Percentiles rank a stretch among this genome's conserved stretches.
These are phyloP conservation scores for Ophion costatus DNA, from an alignment of 2,888 invertebrate genomes.

Conservation along the genomic window DNA sequence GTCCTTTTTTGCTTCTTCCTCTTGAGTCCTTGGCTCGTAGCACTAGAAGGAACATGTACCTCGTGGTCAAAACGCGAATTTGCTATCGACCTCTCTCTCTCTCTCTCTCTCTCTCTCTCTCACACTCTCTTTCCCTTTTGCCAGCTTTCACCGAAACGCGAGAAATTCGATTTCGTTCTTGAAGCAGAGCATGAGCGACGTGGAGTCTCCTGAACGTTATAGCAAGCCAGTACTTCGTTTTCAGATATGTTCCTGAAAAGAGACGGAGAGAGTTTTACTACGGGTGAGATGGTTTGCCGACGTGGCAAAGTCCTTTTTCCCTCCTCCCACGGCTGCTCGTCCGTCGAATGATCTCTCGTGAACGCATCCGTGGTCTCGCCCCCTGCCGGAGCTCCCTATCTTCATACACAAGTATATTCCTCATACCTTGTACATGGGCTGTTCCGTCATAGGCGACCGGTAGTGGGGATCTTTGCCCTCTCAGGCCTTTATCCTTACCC, in stretches of 20 bases:
- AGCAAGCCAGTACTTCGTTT: constrained; percentile 60
- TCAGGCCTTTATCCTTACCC: too few relatives aligned
- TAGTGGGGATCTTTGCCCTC: too few relatives aligned
- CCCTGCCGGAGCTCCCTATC: constrained; percentile 4
- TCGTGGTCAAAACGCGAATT: constrained; percentile 48
- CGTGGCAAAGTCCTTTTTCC: constrained; percentile 60
- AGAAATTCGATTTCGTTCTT: constrained; percentile 61
- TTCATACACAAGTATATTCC: constrained; percentile 5
- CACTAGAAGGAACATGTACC: constrained; percentile 10
- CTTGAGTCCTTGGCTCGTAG: background rate
- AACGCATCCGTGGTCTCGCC: constrained; percentile 32
- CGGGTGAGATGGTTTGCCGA: constrained; percentile 61
- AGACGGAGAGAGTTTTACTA: constrained; percentile 35
- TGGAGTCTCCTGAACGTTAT: constrained; percentile 38
- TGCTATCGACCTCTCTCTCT: constrained; percentile 46
- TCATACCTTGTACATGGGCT: background rate
- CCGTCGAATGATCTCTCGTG: constrained; percentile 51
- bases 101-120: background rate
- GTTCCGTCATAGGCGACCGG: background rate
- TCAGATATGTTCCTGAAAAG: constrained; percentile 51
- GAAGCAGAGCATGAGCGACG: constrained; percentile 48
- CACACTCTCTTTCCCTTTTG: background rate
- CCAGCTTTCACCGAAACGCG: constrained; percentile 52
- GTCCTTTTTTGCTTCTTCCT: background rate
- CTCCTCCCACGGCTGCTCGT: constrained; percentile 7